Evolutionary conservation across 2,888 invertebrate genomes (phyloP).

Genomic region (Hipparchia semele): DNA sequence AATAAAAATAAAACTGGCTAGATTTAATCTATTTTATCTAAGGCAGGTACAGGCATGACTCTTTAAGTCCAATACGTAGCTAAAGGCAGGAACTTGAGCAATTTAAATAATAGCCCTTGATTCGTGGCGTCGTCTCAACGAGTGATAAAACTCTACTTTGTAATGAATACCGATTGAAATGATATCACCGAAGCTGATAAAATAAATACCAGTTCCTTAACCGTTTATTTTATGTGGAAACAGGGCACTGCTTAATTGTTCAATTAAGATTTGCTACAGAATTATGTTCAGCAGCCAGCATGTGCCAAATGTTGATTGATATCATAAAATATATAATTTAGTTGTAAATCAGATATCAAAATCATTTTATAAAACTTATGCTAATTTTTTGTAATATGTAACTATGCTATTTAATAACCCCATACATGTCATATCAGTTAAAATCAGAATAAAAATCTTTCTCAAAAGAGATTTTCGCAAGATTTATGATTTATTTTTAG

Average conservation of each 20-base stretch:
- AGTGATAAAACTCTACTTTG: conserved; percentile 52
- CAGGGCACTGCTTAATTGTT: neutral
- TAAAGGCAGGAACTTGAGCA: conserved; percentile 56
- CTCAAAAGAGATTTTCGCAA: no score
- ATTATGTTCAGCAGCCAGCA: neutral
- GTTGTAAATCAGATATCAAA: no score
- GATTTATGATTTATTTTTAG: no score
- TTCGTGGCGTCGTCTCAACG: conserved; percentile 56
- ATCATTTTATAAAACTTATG: no score
- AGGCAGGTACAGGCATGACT: conserved; percentile 51
- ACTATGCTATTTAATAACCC: no score
- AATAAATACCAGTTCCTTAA: conserved; percentile 54
- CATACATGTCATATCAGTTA: no score
- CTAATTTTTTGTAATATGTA: no score
- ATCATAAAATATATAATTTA: neutral
- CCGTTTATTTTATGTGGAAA: conserved; percentile 24
- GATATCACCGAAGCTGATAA: conserved; percentile 46
- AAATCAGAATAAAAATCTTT: no score
- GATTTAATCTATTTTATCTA: neutral
- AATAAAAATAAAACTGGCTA: neutral
- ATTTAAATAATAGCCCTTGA: conserved; percentile 68
- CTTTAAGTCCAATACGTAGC: conserved; percentile 56
- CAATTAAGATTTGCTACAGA: neutral
- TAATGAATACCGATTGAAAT: conserved; percentile 56
- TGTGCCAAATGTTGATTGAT: neutral